Conservation (phyloP, 2,113 vertebrate genomes). For the Oxygymnocypris stewartii region DNA sequence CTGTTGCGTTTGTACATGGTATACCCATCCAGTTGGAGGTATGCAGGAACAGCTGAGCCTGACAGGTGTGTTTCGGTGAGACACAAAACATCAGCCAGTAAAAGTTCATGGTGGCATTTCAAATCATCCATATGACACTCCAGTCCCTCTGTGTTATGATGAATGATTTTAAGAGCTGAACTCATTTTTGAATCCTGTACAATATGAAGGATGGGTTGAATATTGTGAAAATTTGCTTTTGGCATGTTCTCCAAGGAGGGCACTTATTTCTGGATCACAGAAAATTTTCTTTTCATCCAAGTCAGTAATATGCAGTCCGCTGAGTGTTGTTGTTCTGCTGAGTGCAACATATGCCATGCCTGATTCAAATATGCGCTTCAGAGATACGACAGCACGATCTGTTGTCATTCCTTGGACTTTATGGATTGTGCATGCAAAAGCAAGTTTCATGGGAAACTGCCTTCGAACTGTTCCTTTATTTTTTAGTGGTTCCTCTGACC, state of each 20-base stretch:
- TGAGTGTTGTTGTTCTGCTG: too few relatives aligned
- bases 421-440: constrained; percentile 41
- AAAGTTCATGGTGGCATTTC: constrained; percentile 53
- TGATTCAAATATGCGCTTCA: constrained; percentile 44
- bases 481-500: too few relatives aligned
- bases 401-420: constrained; percentile 55
- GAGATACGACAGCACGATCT: constrained; percentile 30
- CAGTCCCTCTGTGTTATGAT: constrained; percentile 56
- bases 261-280: constrained; percentile 29
- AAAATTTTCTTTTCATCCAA: too few relatives aligned
- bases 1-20: constrained; percentile 54
- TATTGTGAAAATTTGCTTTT: too few relatives aligned
- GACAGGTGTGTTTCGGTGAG: constrained; percentile 53
- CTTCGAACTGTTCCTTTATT: too few relatives aligned
- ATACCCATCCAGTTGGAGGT: constrained; percentile 35
- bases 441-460: too few relatives aligned
- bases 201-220: too few relatives aligned
- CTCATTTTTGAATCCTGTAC: too few relatives aligned
- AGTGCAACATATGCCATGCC: constrained; percentile 3
- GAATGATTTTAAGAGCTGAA: constrained; percentile 39
- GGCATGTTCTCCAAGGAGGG: constrained; percentile 40
- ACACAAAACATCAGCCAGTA: constrained; percentile 54
- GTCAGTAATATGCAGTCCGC: too few relatives aligned
- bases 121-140: constrained; percentile 44
- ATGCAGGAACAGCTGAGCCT: constrained; percentile 46